Percentiles rank a stretch among this genome's conserved stretches.
phyloP scores from a whole-genome alignment of 1,140 invertebrate genomes.

The Drosophila pallidifrons region DNA sequence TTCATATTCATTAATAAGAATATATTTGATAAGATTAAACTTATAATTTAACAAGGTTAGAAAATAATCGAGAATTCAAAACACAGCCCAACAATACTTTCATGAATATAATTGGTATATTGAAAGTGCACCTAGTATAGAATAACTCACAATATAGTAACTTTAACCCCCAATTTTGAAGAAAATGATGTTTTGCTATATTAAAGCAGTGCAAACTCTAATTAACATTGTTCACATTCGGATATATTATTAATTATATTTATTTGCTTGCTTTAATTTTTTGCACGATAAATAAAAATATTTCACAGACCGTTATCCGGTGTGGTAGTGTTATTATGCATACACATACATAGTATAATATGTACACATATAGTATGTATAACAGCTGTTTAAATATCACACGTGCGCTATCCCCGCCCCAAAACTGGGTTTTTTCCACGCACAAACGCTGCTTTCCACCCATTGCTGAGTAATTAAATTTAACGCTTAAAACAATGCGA shows the following conservation, averaged over 20 bases:
- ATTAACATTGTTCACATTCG: slow-evolving; percentile 13
- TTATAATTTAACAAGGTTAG: too few species aligned
- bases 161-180: too few species aligned
- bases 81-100: too few species aligned
- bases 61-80: too few species aligned
- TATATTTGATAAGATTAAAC: too few species aligned
- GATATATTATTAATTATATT: slow-evolving; percentile 18
- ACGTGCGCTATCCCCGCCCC: slow-evolving; percentile 30
- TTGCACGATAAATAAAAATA: slow-evolving; percentile 10
- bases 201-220: slow-evolving; percentile 15
- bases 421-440: slow-evolving; percentile 1
- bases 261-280: slow-evolving; percentile 33
- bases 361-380: slow-evolving; percentile 12
- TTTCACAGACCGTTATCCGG: slow-evolving; percentile 23
- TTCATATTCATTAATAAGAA: too few species aligned
- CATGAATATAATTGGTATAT: too few species aligned
- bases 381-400: slow-evolving; percentile 74
- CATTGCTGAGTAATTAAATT: slow-evolving; percentile 77
- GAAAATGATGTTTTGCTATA: not conserved
- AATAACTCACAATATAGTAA: too few species aligned
- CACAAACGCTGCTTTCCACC: slow-evolving; percentile 3
- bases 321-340: slow-evolving; percentile 44
- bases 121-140: too few species aligned
- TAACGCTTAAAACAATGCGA: slow-evolving; percentile 78
- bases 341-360: not conserved